Evolutionary conservation across 2,113 vertebrate genomes (phyloP), one percentile per base, ranked within the genome.

Genomic region (Colossoma macropomum): DNA sequence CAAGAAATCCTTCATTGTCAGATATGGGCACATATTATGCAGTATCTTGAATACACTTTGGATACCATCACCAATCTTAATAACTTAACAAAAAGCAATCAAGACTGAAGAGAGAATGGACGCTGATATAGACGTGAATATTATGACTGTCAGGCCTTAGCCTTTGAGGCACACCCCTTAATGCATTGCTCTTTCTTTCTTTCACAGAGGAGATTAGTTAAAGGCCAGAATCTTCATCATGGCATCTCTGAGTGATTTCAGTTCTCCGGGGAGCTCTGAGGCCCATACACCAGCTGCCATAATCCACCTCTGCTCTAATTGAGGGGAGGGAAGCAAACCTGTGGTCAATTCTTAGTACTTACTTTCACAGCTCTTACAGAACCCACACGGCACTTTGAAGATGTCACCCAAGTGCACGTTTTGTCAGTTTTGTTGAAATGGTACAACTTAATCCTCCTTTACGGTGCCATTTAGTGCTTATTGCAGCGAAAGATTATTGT

Each of bases 401-500:
- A 71, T 71, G 17, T 69, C 34, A 38, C 4, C 30, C 66, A 69
- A 32, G 34, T 11, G 11, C 68, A 45, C 17, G 11, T 69, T 34
- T 19, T 38, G 23, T 45, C 52, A 28, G 52, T 38, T 60, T 80
- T 71, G 56, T 25, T 63, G 77, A 69, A 79, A 38, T 38, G 69
- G 70, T 62, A 48, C 68, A 70, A 38, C 79, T 80, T 79, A 27
- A 13, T 38, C 10, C 25, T 45, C 23, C 41, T 27, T 30, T 30
- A 23, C 45, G 52, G 34, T 11, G 70, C 70, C 52, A 62, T 72
- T 80, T 80, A 60, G 28, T 48, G 32, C 52, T 48, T 38, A 80
- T 59, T 70, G 48, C 48, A 69, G 65, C 23, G 17, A 78, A 52
- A 50, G 27, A 32, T 68, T 52, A 68, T 79, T 68, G 34, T 38